phyloP scores from a whole-genome alignment of 1,140 invertebrate genomes.

The Dendroctonus ponderosae region DNA sequence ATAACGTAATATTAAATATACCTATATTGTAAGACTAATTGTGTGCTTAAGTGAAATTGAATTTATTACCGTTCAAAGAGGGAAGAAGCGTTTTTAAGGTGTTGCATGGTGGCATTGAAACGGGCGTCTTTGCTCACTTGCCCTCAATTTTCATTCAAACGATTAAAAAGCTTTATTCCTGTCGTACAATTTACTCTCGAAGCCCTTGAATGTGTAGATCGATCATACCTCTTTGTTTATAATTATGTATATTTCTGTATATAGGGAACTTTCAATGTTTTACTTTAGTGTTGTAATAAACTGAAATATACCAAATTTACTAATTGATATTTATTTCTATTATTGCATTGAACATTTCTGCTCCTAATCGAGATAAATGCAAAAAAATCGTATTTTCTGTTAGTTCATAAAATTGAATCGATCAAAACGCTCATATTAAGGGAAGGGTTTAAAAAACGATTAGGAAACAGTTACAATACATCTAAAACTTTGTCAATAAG shows the following conservation, averaged over 20 bases:
- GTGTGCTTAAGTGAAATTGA: slow-evolving; percentile 25
- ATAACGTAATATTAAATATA: neutral
- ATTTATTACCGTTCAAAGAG: no score
- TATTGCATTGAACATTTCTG: neutral
- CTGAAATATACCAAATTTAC: slow-evolving; percentile 36
- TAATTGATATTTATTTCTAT: slow-evolving; percentile 20
- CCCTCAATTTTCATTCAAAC: slow-evolving; percentile 4
- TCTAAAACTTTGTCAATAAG: no score
- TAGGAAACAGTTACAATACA: no score
- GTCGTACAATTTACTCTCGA: neutral
- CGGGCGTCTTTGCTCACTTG: neutral
- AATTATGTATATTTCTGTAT: slow-evolving; percentile 37
- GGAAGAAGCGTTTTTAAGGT: no score
- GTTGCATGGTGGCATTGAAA: no score
- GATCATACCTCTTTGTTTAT: slow-evolving; percentile 27
- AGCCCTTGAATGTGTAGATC: slow-evolving; percentile 14
- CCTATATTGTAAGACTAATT: slow-evolving; percentile 26
- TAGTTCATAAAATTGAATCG: no score
- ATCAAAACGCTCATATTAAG: no score
- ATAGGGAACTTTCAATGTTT: slow-evolving; percentile 31
- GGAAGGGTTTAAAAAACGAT: no score
- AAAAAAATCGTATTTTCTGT: no score
- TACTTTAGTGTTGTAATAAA: slow-evolving; percentile 35
- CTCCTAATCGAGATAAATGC: no score
- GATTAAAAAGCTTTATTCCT: neutral